A percentile compares a stretch with the other conserved stretches of the same genome.
Evolutionary conservation across 2,797 vertebrate genomes (phyloP).

Genomic region (Rhodeus uyekii): DNA sequence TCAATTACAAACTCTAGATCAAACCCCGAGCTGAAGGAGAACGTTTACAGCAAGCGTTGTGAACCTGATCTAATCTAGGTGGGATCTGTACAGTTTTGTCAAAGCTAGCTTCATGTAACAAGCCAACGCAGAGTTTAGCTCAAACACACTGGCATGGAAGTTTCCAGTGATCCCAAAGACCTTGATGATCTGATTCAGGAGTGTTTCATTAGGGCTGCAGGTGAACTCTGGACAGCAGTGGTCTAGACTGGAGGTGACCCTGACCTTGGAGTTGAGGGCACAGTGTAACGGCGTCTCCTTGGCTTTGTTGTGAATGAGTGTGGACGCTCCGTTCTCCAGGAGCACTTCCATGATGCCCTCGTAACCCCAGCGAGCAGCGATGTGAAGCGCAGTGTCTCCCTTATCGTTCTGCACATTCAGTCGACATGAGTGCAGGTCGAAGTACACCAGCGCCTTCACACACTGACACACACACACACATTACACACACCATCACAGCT

Average conservation of each 20-base stretch:
- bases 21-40: too few species aligned
- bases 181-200: too few species aligned
- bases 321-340: slow-evolving; percentile 89
- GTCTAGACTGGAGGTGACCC: not conserved
- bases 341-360: slow-evolving; percentile 91
- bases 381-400: slow-evolving; percentile 91
- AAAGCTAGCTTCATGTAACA: too few species aligned
- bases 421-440: slow-evolving; percentile 83
- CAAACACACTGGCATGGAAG: too few species aligned
- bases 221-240: too few species aligned
- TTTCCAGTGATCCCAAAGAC: too few species aligned
- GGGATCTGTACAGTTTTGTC: too few species aligned
- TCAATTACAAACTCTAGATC: too few species aligned
- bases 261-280: slow-evolving; percentile 92
- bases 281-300: slow-evolving; percentile 87
- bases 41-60: too few species aligned
- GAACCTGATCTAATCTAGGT: too few species aligned
- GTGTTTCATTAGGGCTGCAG: too few species aligned
- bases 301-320: slow-evolving; percentile 80
- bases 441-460: slow-evolving; percentile 97
- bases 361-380: slow-evolving; percentile 95
- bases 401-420: slow-evolving; percentile 92
- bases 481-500: not conserved
- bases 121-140: too few species aligned
- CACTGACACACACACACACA: slow-evolving; percentile 77